Conservation (phyloP, 2,113 vertebrate species). For the Epinephelus fuscoguttatus region DNA sequence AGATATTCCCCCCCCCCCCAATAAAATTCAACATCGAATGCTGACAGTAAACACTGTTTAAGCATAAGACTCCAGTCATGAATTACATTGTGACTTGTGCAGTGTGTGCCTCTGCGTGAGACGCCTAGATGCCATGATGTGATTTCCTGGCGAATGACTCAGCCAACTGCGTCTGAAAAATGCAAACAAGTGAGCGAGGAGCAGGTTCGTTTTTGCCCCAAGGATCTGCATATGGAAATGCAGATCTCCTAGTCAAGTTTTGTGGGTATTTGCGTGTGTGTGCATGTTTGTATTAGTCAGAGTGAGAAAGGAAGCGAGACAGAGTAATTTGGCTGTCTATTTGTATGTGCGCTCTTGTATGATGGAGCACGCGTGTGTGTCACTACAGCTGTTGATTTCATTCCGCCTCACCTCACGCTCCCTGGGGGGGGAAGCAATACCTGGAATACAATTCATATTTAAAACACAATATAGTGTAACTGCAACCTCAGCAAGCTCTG, state of each 20-base stretch:
- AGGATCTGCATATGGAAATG: slow-evolving; percentile 72
- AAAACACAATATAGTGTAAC: slow-evolving; percentile 52
- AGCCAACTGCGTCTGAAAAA: slow-evolving; percentile 67
- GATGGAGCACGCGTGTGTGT: slow-evolving; percentile 18
- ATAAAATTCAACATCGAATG: slow-evolving; percentile 16
- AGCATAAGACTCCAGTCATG: slow-evolving; percentile 23
- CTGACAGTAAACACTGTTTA: slow-evolving; percentile 51
- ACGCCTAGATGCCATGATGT: slow-evolving; percentile 54
- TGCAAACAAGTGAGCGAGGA: slow-evolving; percentile 69
- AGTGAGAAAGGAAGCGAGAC: slow-evolving; percentile 32
- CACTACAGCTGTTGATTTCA: slow-evolving; percentile 64
- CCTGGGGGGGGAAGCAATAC: slow-evolving; percentile 40
- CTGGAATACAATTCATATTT: slow-evolving; percentile 62
- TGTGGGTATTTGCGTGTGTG: slow-evolving; percentile 34
- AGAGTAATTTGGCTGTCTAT: slow-evolving; percentile 48
- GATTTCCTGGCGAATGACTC: slow-evolving; percentile 70
- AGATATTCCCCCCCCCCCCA: background rate
- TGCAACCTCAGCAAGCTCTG: slow-evolving; percentile 41
- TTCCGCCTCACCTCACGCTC: slow-evolving; percentile 53
- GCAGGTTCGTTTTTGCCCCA: slow-evolving; percentile 49
- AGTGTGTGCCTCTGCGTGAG: slow-evolving; percentile 51
- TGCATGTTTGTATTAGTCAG: slow-evolving; percentile 54
- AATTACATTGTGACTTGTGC: slow-evolving; percentile 34
- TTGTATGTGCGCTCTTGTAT: slow-evolving; percentile 28
- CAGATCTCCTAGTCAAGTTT: slow-evolving; percentile 18